Percentiles rank a stretch among this genome's conserved stretches.
phyloP scores from a whole-genome alignment of 2,113 vertebrate genomes.

The Hemicordylus capensis region DNA sequence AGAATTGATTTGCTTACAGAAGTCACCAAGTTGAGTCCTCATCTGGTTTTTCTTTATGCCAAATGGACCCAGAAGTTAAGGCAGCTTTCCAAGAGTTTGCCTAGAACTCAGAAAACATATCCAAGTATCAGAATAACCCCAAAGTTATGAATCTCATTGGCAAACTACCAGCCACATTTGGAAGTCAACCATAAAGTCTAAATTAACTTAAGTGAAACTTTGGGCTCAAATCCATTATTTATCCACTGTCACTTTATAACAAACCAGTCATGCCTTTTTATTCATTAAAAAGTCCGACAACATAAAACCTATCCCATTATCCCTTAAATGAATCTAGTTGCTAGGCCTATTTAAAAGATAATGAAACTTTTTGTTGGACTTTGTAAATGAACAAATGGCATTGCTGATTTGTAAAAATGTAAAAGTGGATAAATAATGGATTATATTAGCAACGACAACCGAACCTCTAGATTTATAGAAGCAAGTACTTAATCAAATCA shows the following conservation, averaged over 20 bases:
- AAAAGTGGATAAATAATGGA: background rate
- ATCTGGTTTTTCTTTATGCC: no score
- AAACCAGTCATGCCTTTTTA: conserved; percentile 10
- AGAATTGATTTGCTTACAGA: no score
- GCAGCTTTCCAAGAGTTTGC: conserved; percentile 95
- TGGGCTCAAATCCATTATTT: background rate
- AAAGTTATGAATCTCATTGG: conserved; percentile 96
- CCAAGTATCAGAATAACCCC: conserved; percentile 95
- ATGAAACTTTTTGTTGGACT: background rate
- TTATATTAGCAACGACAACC: background rate
- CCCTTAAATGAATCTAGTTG: background rate
- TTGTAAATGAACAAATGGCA: conserved; percentile 9
- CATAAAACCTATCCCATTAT: background rate
- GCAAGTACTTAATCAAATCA: conserved; percentile 4
- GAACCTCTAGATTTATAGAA: background rate
- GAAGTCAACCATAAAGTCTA: conserved; percentile 74
- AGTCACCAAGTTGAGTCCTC: no score
- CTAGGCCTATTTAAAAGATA: conserved; percentile 7
- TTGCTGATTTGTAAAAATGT: background rate
- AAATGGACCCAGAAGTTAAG: conserved; percentile 81
- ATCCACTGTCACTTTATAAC: conserved; percentile 8
- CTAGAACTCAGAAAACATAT: conserved; percentile 94
- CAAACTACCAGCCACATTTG: conserved; percentile 94
- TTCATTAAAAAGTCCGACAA: conserved; percentile 25
- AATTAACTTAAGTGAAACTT: conserved; percentile 8